phyloP scores from a whole-genome alignment of 2,113 vertebrate genomes.

The Anolis sagrei region DNA sequence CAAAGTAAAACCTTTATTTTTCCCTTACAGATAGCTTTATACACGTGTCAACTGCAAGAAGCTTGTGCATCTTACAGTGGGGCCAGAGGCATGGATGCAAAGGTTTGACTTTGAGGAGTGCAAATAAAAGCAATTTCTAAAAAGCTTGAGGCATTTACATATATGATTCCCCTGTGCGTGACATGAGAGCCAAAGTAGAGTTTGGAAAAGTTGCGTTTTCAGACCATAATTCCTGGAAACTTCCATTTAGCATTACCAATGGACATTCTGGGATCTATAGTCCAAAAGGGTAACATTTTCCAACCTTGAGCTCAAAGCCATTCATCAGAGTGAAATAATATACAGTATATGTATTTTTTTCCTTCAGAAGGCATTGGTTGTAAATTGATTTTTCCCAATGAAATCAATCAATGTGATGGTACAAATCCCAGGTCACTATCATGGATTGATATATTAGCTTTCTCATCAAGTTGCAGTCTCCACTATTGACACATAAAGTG shows the following conservation, averaged over 20 bases:
- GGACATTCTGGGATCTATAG: background rate
- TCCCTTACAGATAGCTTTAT: background rate
- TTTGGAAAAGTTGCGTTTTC: background rate
- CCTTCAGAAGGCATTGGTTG: background rate
- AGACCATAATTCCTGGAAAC: background rate
- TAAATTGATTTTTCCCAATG: background rate
- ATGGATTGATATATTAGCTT: background rate
- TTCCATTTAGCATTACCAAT: background rate
- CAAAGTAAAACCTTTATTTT: background rate
- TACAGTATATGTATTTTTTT: background rate
- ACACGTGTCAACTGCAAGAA: background rate
- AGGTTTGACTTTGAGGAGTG: background rate
- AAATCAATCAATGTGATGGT: background rate
- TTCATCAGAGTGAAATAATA: background rate
- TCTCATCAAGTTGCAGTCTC: background rate
- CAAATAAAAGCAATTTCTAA: background rate
- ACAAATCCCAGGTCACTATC: background rate
- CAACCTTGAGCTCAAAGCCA: background rate
- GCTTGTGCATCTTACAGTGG: background rate
- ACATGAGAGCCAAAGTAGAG: background rate
- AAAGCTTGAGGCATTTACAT: background rate
- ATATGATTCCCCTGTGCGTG: background rate
- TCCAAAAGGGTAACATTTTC: background rate
- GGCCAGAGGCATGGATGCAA: background rate
- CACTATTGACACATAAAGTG: background rate